A percentile compares a stretch with the other conserved stretches of the same genome.
Conservation (phyloP, 2,888 invertebrate genomes). For the Osmoderma eremita region DNA sequence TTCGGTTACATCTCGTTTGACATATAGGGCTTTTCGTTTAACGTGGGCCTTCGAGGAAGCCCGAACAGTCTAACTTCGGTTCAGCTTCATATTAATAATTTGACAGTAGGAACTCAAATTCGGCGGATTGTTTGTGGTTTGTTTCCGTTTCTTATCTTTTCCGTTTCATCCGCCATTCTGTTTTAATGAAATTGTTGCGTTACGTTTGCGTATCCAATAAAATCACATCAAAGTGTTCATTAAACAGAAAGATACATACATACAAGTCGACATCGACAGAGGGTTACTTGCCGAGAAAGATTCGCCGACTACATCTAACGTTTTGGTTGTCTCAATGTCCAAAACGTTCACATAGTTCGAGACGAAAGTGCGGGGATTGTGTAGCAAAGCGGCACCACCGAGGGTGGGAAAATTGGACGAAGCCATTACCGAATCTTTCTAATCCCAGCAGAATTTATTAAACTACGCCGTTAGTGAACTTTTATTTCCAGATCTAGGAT, state of each 20-base stretch:
- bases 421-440: background rate
- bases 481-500: background rate
- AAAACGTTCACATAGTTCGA: too few relatives aligned
- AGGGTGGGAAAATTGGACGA: conserved; percentile 1
- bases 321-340: too few relatives aligned
- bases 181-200: background rate
- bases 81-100: conserved; percentile 9
- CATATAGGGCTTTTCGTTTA: background rate
- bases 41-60: background rate
- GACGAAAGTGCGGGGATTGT: background rate
- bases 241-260: background rate
- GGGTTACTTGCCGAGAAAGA: too few relatives aligned
- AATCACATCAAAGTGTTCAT: background rate
- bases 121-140: background rate
- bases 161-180: background rate
- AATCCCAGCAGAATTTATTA: conserved; percentile 8
- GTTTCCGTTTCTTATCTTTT: background rate
- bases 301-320: too few relatives aligned
- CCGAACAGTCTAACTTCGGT: background rate
- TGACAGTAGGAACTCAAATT: background rate
- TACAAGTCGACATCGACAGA: too few relatives aligned
- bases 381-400: background rate
- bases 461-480: background rate
- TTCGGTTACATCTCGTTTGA: conserved; percentile 3
- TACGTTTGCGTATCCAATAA: background rate